Base-by-base conservation (phyloP, 2,888 invertebrate species). In the Pyrrhosoma nymphula region DNA sequence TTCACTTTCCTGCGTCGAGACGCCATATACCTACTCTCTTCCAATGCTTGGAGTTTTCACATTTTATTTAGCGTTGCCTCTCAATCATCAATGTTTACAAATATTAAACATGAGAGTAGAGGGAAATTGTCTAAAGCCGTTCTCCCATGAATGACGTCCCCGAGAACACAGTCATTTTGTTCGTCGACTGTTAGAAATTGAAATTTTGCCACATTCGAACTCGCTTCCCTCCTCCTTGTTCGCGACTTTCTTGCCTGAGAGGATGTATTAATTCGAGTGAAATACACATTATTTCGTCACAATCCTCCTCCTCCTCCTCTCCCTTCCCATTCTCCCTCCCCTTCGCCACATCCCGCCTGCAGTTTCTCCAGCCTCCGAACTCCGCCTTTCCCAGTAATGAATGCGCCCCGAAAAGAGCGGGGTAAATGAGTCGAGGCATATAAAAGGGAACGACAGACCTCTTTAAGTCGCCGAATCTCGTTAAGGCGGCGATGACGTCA, bases 391-490 rank as follows among this genome's bases (percentile, higher is more conserved):
- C 26, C 82, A 35, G 82, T 75, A 82, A 82, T 82, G 82, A 82
- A 82, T 35, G 35, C 82, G 69, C 35, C 47, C 47, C 82, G 14
- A 82, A 82, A 82, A 82, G 82, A 82, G 30, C 82, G 16, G 82
- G 35, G 35, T 82, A 82, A 82, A 82, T 82, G 82, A 82, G 82
- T 35, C 82, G 82, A 82, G 82, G 82, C 82, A 35, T 82, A 82
- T 82, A 82, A 82, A 82, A 35, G 82, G 26, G 82, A 82, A 82
- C 35, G 82, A 82, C 82, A 82, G 35, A 82, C 82, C 82, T 82
- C 82, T 82, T 82, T 82, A 82, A 82, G 82, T 35, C 82, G 82
- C 82, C 82, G 82, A 82, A 82, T 82, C 82, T 82, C 82, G 82
- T 82, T 82, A 82, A 82, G 82, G 35, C 82, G 30, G 35, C 30